These are phyloP conservation scores for Adelosebastes latens DNA, from an alignment of 2,797 vertebrate species.

Conservation along the genomic window DNA sequence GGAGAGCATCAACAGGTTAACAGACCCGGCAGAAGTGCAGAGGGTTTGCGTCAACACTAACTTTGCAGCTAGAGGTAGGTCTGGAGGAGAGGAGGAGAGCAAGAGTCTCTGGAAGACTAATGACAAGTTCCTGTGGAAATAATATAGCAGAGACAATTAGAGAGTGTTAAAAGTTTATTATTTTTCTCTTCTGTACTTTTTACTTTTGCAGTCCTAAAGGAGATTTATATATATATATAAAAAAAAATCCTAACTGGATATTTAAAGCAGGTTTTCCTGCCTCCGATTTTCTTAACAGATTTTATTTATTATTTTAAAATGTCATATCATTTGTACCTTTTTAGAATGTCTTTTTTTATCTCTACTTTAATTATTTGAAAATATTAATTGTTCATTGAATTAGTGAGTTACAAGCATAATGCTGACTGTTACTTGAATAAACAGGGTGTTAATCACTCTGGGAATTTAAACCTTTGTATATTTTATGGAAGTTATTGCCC, in stretches of 20 bases:
- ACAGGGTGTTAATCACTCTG: too few species aligned
- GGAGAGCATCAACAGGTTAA: slow-evolving; percentile 89
- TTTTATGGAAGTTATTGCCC: too few species aligned
- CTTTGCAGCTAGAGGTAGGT: slow-evolving; percentile 55
- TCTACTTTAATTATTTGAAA: too few species aligned
- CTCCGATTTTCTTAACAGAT: background rate
- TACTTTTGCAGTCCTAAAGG: background rate
- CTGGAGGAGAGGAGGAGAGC: slow-evolving; percentile 49
- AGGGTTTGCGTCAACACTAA: slow-evolving; percentile 84
- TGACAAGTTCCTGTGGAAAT: slow-evolving; percentile 94
- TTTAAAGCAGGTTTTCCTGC: background rate
- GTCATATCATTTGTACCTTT: too few species aligned
- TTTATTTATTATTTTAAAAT: background rate
- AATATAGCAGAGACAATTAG: background rate
- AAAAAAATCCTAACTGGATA: background rate
- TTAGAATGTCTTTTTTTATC: too few species aligned
- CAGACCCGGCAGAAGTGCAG: slow-evolving; percentile 88
- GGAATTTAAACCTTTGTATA: too few species aligned
- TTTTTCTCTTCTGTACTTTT: background rate
- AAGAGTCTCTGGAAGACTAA: slow-evolving; percentile 92
- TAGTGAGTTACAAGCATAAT: too few species aligned
- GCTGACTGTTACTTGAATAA: too few species aligned
- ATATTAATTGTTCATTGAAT: too few species aligned
- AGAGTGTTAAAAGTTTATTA: background rate
- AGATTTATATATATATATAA: background rate